These are phyloP conservation scores for Baccha elongata DNA, from an alignment of 2,888 invertebrate species.

Conservation along the genomic window DNA sequence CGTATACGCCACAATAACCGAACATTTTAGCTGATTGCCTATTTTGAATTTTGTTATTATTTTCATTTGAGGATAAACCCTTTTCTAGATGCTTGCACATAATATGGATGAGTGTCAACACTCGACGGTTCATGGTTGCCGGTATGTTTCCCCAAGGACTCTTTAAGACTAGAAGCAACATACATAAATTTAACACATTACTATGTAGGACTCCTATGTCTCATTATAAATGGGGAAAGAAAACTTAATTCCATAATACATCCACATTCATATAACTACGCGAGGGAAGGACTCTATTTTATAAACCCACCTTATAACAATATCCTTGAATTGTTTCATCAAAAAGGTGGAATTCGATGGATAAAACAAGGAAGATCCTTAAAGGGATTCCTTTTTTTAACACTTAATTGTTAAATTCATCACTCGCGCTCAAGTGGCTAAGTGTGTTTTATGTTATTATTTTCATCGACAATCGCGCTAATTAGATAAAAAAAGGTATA, in stretches of 20 bases:
- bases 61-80: constrained; percentile 24
- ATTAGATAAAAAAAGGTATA: constrained; percentile 38
- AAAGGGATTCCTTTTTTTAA: background rate
- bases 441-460: constrained; percentile 14
- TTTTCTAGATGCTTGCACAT: constrained; percentile 25
- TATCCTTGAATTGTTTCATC: constrained; percentile 37
- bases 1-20: constrained; percentile 50
- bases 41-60: constrained; percentile 18
- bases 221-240: background rate
- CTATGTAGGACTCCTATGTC: constrained; percentile 44
- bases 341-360: constrained; percentile 9
- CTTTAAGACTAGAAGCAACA: constrained; percentile 40
- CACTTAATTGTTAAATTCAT: constrained; percentile 24
- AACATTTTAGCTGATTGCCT: constrained; percentile 65
- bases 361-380: constrained; percentile 5
- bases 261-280: background rate
- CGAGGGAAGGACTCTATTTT: constrained; percentile 2
- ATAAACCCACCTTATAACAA: background rate
- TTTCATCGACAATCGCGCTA: constrained; percentile 36
- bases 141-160: constrained; percentile 48
- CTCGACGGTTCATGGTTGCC: constrained; percentile 26
- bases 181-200: constrained; percentile 45
- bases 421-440: constrained; percentile 3
- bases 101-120: background rate
- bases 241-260: constrained; percentile 42